Base-by-base conservation (phyloP, 2,888 invertebrate species). In the Drosophila mulleri region DNA sequence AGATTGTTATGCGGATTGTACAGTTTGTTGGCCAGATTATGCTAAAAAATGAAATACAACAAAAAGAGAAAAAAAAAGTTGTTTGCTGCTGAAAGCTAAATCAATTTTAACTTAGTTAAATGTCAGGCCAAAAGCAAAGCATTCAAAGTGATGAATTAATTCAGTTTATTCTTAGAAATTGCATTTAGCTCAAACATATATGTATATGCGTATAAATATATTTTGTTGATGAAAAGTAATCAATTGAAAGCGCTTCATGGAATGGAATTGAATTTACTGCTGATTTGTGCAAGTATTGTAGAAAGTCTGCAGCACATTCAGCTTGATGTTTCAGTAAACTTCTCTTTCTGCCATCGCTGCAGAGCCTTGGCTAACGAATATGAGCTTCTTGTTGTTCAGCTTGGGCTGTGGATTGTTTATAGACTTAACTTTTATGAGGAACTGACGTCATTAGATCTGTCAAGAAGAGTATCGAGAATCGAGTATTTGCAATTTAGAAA, bases 1-100 rank as follows among this genome's bases (percentile, higher is more conserved):
- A 79, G 75, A 68, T 61, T 67, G 47, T 61, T 64, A 45, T 54
- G 26, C 54, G 54, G 39, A 67, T 61, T 74, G 57, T 56, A 52
- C 29, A 61, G 42, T 59, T 61, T 66, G 57, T 58, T 60, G 61
- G 37, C 39, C 52, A 60, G 45, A 20, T 44, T 53, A 23, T 63
- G 41, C 32, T 45, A 42, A 67, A 67, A 47, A 23, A 26, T 3
- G 23, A 39, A 26, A n/a, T 2, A 12, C 2, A 35, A 20, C 12
- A 3, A 11, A n/a, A 20, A 3, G 11, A 7, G 37, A 20, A 9
- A 7, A 14, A 26, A 26, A 26, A 26, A 26, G 26, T 26, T 61
- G 9, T n/a, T n/a, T n/a, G 39, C 18, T 44, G 53, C 41, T 42
- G 52, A 57, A 37, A 35, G 16, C 32, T 16, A 26, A 57, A 42